A percentile compares a stretch with the other conserved stretches of the same genome.
phyloP scores from a whole-genome alignment of 1,140 invertebrate genomes.

The Fopius arisanus region DNA sequence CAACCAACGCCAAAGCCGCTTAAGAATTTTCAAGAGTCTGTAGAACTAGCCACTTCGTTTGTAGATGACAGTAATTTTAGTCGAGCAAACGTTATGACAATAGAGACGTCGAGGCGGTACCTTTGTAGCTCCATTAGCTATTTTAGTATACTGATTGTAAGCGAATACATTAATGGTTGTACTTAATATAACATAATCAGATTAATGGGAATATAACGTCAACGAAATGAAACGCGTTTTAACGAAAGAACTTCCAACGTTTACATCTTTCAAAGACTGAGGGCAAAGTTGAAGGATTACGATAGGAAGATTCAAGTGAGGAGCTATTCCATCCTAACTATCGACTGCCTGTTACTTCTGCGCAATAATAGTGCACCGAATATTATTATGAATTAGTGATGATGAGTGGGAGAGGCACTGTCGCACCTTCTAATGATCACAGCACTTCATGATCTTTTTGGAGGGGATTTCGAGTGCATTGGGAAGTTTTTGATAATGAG shows the following conservation, averaged over 20 bases:
- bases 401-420: not conserved
- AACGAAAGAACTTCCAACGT: not conserved
- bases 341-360: conserved; percentile 22
- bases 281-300: conserved; percentile 21
- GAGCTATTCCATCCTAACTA: conserved; percentile 28
- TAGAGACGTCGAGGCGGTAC: not conserved
- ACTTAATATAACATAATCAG: not conserved
- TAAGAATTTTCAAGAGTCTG: not conserved
- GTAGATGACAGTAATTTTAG: not conserved
- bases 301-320: conserved; percentile 35
- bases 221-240: not conserved
- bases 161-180: not conserved
- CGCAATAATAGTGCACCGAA: conserved; percentile 10
- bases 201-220: not conserved
- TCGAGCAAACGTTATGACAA: not conserved
- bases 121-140: not conserved
- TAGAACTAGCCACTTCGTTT: not conserved
- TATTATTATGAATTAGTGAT: not conserved
- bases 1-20: conserved; percentile 25
- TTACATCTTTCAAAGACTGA: conserved; percentile 5
- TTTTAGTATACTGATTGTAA: not conserved
- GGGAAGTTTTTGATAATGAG: not conserved
- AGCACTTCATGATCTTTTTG: no score
- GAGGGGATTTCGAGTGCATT: not conserved
- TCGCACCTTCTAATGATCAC: no score